Evolutionary conservation across 2,797 vertebrate genomes (phyloP).

Genomic region (Hafferia zeledoni): DNA sequence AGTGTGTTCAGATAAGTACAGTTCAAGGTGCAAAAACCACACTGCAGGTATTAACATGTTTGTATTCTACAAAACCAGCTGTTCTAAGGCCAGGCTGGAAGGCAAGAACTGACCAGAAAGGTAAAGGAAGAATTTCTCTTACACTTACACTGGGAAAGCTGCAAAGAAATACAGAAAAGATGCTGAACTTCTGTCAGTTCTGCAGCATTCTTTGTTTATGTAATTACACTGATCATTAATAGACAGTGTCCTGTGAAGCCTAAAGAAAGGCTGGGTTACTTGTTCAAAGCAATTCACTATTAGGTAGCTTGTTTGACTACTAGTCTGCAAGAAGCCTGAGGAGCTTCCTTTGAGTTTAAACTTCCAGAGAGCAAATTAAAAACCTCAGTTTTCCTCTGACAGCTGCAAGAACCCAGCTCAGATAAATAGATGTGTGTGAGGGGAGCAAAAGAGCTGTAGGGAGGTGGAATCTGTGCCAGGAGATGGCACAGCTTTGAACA

Average conservation of each 20-base stretch:
- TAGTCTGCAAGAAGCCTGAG: background rate
- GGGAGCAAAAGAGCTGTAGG: background rate
- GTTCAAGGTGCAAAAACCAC: background rate
- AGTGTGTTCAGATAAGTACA: rapidly evolving
- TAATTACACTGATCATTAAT: background rate
- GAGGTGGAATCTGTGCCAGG: background rate
- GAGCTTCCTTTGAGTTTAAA: background rate
- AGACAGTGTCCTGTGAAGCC: background rate
- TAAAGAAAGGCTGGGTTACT: background rate
- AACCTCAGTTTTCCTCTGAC: background rate
- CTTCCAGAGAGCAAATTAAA: background rate
- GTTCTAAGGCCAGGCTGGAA: background rate
- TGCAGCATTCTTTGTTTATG: background rate
- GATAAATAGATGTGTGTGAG: background rate
- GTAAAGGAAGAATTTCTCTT: background rate
- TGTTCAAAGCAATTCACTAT: background rate
- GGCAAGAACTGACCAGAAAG: background rate
- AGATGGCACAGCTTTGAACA: background rate
- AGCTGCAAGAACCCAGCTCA: background rate
- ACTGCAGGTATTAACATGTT: background rate
- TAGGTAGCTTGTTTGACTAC: background rate
- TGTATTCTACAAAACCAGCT: background rate
- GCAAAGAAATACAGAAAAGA: background rate
- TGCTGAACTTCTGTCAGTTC: background rate
- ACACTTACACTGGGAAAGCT: background rate